These are phyloP conservation scores for Lonchura striata DNA, from an alignment of 2,113 vertebrate species.

Conservation along the genomic window DNA sequence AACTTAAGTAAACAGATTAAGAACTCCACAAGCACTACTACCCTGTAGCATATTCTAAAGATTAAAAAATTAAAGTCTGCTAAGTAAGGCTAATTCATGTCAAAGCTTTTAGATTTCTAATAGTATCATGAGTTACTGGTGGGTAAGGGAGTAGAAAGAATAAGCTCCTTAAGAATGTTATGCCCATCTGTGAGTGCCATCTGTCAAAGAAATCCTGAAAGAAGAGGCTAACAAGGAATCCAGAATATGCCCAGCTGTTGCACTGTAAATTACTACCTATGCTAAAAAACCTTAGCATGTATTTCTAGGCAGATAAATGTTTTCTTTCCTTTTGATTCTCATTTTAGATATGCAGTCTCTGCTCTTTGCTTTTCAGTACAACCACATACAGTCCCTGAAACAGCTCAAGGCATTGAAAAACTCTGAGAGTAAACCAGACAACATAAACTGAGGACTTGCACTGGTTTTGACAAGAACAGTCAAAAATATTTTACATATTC, in stretches of 20 bases:
- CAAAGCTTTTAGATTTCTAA: slow-evolving; percentile 64
- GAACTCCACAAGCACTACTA: neutral
- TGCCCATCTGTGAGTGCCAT: slow-evolving; percentile 84
- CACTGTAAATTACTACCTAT: slow-evolving; percentile 24
- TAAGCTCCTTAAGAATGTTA: slow-evolving; percentile 82
- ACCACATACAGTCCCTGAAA: neutral
- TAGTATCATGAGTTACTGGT: slow-evolving; percentile 50
- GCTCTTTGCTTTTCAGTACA: neutral
- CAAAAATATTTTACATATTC: neutral
- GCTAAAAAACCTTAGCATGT: neutral
- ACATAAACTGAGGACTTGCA: neutral
- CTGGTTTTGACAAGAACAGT: neutral
- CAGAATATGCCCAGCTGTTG: slow-evolving; percentile 57
- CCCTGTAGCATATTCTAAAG: slow-evolving; percentile 34
- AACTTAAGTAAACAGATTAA: slow-evolving; percentile 51
- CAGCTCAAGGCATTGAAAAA: neutral
- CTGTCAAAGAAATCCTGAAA: slow-evolving; percentile 70
- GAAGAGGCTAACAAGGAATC: slow-evolving; percentile 48
- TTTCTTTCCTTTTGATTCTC: slow-evolving; percentile 8
- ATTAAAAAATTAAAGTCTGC: slow-evolving; percentile 67
- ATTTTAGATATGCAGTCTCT: neutral
- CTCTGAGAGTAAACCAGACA: neutral
- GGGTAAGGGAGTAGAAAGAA: slow-evolving; percentile 72
- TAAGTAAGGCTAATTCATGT: slow-evolving; percentile 69
- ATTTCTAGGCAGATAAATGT: slow-evolving; percentile 2